phyloP scores from a whole-genome alignment of 2,797 vertebrate genomes.

The Falco columbarius region DNA sequence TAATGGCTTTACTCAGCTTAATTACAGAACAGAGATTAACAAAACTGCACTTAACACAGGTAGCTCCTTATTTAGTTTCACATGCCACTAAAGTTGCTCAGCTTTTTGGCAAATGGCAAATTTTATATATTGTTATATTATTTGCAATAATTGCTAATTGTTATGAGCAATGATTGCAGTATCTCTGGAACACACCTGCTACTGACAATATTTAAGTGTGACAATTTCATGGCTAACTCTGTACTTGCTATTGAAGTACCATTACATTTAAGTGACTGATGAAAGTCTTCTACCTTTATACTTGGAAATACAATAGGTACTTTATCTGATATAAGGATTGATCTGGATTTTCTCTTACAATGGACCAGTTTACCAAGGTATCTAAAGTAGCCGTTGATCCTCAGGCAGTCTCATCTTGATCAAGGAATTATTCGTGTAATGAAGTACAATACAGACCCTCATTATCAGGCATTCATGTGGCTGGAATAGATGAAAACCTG shows the following conservation, averaged over 20 bases:
- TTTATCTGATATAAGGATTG: neutral
- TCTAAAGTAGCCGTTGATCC: neutral
- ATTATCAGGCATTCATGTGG: neutral
- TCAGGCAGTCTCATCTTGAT: neutral
- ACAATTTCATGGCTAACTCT: neutral
- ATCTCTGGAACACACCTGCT: neutral
- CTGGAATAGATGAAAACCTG: neutral
- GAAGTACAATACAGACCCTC: neutral
- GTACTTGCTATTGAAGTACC: neutral
- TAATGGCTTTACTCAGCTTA: neutral
- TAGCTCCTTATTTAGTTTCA: neutral
- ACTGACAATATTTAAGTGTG: neutral
- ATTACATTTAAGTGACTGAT: neutral
- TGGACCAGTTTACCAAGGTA: neutral
- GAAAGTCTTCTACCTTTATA: neutral
- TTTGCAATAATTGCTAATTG: slow-evolving; percentile 1
- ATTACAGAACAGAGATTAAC: neutral
- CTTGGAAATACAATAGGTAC: neutral
- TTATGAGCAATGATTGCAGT: neutral
- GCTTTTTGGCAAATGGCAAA: neutral
- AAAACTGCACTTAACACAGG: neutral
- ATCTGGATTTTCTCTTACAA: neutral
- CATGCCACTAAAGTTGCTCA: neutral
- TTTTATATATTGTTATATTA: neutral
- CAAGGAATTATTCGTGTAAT: neutral